Evolutionary conservation across 1,140 invertebrate species (phyloP), one percentile per base, ranked within the genome.

Genomic region (Aphis gossypii): DNA sequence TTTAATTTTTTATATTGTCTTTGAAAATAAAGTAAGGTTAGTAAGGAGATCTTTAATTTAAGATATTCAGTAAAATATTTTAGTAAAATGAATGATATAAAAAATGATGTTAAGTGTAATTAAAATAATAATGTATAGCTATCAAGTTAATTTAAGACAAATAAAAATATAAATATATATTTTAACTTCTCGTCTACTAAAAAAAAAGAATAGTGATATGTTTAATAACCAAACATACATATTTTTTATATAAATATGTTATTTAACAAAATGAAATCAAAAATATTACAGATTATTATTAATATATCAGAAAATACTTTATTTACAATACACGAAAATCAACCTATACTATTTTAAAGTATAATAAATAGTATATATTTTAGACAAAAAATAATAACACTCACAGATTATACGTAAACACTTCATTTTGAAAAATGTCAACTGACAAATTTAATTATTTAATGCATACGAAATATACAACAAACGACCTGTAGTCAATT

Each of bases 371-470:
- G 3, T 76, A 18, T 76, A 76, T 6, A 54, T 89, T 89, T 54
- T 54, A 89, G 30, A 89, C 87, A 35, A 8, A 89, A 89, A 90
- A 41, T 44, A 25, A 90, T 30, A 60, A 60, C 35, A 90, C 89
- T 60, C n/a, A 44, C 54, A 90, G 51, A 90, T 44, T 23, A 44
- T 25, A 30, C 1, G 54, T 21, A 51, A 35, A 51, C 18, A 51
- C 21, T 51, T 23, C 6, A 21, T 48, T 88, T 88, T 35, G 20
- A 51, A 51, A 88, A 88, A 51, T 68, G 23, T 91, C 23, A 68
- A 76, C 11, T 6, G 9, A 68, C 4, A 46, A 91, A 30, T 38
- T 35, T 51, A 38, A 9, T 76, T 18, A 76, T 76, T n/a, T 14
- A n/a, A 68, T 18, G 30, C 30, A 68, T 5, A 68, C 14, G 30